phyloP scores from a whole-genome alignment of 2,113 vertebrate species.

The Lophius piscatorius region DNA sequence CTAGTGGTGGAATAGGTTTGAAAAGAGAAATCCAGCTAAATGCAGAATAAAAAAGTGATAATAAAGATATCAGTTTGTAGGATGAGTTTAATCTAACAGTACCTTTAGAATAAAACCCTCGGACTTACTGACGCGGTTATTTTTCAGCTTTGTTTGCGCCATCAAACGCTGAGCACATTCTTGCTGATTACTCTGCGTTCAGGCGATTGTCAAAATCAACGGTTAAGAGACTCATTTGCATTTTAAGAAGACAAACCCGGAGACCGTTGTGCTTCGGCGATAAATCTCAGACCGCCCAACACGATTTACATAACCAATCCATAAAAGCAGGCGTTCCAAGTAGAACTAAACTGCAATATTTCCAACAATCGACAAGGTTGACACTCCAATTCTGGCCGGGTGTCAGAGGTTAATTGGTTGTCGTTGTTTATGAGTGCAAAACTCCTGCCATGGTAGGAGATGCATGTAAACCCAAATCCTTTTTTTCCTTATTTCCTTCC shows the following conservation, averaged over 20 bases:
- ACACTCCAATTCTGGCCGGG: slow-evolving; percentile 47
- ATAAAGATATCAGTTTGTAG: too few species aligned
- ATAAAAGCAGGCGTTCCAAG: slow-evolving; percentile 42
- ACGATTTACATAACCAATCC: slow-evolving; percentile 55
- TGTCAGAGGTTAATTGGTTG: slow-evolving; percentile 68
- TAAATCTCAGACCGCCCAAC: slow-evolving; percentile 32
- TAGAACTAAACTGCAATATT: slow-evolving; percentile 55
- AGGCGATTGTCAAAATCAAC: slow-evolving; percentile 2
- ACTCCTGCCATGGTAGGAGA: slow-evolving; percentile 31
- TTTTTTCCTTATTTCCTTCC: slow-evolving; percentile 25
- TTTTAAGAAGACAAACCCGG: slow-evolving; percentile 46
- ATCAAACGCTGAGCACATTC: slow-evolving; percentile 1
- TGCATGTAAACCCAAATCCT: slow-evolving; percentile 33
- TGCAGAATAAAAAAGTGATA: too few species aligned
- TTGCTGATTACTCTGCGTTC: slow-evolving; percentile 5
- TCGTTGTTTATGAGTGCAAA: slow-evolving; percentile 63
- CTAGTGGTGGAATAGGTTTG: too few species aligned
- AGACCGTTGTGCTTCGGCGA: slow-evolving; percentile 13
- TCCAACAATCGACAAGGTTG: slow-evolving; percentile 51
- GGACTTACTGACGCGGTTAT: too few species aligned
- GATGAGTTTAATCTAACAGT: too few species aligned
- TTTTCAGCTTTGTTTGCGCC: background rate
- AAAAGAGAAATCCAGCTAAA: too few species aligned
- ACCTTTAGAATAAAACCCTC: too few species aligned
- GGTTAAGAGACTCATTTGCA: slow-evolving; percentile 48